Conservation (phyloP, 2,797 vertebrate genomes). For the Cetoscarus ocellatus region DNA sequence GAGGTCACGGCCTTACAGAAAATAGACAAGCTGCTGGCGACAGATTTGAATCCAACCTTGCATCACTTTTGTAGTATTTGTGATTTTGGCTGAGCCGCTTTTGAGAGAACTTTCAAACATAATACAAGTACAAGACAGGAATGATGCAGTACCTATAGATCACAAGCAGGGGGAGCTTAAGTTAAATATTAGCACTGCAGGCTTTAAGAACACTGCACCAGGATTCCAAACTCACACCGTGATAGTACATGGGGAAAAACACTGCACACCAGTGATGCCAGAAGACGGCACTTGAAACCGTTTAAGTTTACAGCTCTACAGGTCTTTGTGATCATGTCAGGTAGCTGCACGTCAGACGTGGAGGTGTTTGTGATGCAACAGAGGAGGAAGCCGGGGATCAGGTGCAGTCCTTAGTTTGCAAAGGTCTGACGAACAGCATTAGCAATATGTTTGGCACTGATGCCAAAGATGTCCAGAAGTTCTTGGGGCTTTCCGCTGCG, state of each 20-base stretch:
- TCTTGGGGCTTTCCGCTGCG: conserved; percentile 85
- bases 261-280: conserved; percentile 23
- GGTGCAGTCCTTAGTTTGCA: conserved; percentile 73
- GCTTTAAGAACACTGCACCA: neutral
- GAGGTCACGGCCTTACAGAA: neutral
- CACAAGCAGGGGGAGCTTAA: neutral
- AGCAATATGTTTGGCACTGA: conserved; percentile 86
- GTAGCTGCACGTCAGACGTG: conserved; percentile 20
- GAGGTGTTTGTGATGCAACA: conserved; percentile 2
- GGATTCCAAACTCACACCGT: neutral
- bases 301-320: neutral
- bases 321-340: conserved; percentile 1
- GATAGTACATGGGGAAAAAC: conserved; percentile 23
- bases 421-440: conserved; percentile 84
- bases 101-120: conserved; percentile 6
- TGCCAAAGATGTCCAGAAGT: conserved; percentile 87
- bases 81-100: conserved; percentile 10
- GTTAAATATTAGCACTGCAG: conserved; percentile 2
- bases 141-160: conserved; percentile 6
- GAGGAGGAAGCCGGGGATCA: neutral
- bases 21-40: neutral
- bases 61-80: conserved; percentile 21
- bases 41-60: neutral
- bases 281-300: conserved; percentile 8
- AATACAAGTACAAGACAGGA: conserved; percentile 4